Base-by-base conservation (phyloP, 2,113 vertebrate genomes). In the Hippocampus guttulatus region DNA sequence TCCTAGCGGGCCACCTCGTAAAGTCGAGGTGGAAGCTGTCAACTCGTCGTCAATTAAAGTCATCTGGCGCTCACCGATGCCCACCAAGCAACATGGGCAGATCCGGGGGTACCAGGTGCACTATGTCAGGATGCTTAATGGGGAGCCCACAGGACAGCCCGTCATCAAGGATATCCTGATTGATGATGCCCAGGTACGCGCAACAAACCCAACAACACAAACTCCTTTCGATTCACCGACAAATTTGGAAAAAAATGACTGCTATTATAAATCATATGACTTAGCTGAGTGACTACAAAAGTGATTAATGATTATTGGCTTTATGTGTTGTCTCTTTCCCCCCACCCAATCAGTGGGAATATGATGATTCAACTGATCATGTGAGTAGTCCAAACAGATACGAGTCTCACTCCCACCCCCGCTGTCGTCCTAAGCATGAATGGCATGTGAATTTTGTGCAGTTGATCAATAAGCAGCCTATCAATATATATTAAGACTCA, bases 1-100 rank as follows among this genome's bases (percentile, higher is more conserved):
- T 96, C 97, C 97, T 94, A 99, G 97, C 83, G 97, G 97, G 93
- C 97, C 97, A 91, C 97, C 97, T 98, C 97, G 97, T 88, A 98
- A 98, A 98, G 96, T 99, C 91, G 96, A 98, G 96, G 96, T 98
- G 84, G 96, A 98, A 93, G 95, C 97, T 95, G 92, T 98, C 95
- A 99, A 98, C 95, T 97, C 97, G 79, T 93, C 97, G 85, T 95
- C 96, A 93, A 94, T 99, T 94, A 98, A 94, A 94, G 96, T 98
- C 85, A 94, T 95, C 66, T 99, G 97, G 97, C 97, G 96, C 85
- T 97, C 97, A 0, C 97, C 97, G 76, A 94, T 98, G 90, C 94
- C 95, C 91, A 98, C 91, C 91, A 96, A 97, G 83, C 97, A 99
- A 91, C 97, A 99, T 84, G 97, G 97, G 80, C 96, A 98, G 90